Evolutionary conservation across 1,140 invertebrate genomes (phyloP), one percentile per base, ranked within the genome.

Genomic region (Holotrichia oblita): DNA sequence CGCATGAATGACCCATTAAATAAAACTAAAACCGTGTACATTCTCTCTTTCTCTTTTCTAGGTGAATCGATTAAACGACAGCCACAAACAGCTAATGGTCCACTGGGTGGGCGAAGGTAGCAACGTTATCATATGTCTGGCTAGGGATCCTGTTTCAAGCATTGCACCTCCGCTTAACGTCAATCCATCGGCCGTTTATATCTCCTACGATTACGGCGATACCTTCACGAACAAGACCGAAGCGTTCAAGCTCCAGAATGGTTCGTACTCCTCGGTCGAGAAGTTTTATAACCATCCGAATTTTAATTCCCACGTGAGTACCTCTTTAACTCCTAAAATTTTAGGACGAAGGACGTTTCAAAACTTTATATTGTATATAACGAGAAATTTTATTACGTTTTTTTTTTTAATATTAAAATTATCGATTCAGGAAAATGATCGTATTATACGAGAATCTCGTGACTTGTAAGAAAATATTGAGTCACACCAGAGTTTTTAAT

Each of bases 51-150:
- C n/a, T n/a, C n/a, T n/a, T n/a, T n/a, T 88, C 7, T 86, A 94
- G 93, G 89, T 92, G 44, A 92, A 91, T 77, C 85, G 89, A 64
- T 87, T 97, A 9, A 95, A 96, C 88, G 95, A 96, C 86, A 93
- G 91, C 75, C 95, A 97, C 86, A 94, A 94, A 81, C 94, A 96
- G 84, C 86, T 97, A 81, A 94, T 96, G 89, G 95, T 97, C 0
- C 93, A 96, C 87, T 97, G 96, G 96, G 94, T 95, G 40, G 95
- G 95, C 27, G 93, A 94, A 84, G 92, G 91, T 20, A 95, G 94
- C 61, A 91, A 95, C 87, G 94, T 97, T 10, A 94, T 97, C 79
- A 93, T 97, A 77, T 97, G 95, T 82, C 87, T 97, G 73, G 94
- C 95, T 1, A 89, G 93, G 84, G 93, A 95, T 84, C 91, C 91